phyloP scores from a whole-genome alignment of 37 sponge, comb jelly and placozoan genomes.

The Amphimedon queenslandica region DNA sequence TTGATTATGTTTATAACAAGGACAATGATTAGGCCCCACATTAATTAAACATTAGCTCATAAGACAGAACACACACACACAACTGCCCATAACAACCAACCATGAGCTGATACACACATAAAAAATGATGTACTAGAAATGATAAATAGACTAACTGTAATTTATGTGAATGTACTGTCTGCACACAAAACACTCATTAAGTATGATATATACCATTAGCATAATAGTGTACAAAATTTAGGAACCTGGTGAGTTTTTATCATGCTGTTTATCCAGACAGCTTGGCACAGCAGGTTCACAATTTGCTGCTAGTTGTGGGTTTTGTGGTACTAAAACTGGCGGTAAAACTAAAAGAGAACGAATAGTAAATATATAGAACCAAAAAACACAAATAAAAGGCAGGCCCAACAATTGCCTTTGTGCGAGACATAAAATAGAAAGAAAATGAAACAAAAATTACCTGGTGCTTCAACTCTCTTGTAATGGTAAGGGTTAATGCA shows the following conservation, averaged over 20 bases:
- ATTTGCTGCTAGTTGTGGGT: conserved; percentile 55
- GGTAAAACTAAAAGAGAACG: conserved; percentile 72
- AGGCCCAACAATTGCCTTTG: too few species aligned
- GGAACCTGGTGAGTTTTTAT: conserved; percentile 42
- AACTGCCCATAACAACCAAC: not conserved
- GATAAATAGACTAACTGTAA: too few species aligned
- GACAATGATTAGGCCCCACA: too few species aligned
- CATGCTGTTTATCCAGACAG: conserved; percentile 38
- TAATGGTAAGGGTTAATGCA: conserved; percentile 99
- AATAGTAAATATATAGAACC: not conserved
- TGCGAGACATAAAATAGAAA: not conserved
- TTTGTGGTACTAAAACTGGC: conserved; percentile 95
- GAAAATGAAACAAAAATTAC: conserved; percentile 23
- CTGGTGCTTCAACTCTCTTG: conserved; percentile 85
- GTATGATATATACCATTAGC: too few species aligned
- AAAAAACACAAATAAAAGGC: too few species aligned
- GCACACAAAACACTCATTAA: too few species aligned
- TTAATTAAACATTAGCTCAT: too few species aligned
- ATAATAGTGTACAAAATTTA: not conserved
- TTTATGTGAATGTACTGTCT: too few species aligned
- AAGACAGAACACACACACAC: not conserved
- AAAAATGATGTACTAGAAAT: too few species aligned
- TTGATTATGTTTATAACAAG: too few species aligned
- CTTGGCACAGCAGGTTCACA: conserved; percentile 65
- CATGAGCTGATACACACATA: not conserved